These are phyloP conservation scores for Brienomyrus brachyistius DNA, from an alignment of 2,113 vertebrate genomes.

Conservation along the genomic window DNA sequence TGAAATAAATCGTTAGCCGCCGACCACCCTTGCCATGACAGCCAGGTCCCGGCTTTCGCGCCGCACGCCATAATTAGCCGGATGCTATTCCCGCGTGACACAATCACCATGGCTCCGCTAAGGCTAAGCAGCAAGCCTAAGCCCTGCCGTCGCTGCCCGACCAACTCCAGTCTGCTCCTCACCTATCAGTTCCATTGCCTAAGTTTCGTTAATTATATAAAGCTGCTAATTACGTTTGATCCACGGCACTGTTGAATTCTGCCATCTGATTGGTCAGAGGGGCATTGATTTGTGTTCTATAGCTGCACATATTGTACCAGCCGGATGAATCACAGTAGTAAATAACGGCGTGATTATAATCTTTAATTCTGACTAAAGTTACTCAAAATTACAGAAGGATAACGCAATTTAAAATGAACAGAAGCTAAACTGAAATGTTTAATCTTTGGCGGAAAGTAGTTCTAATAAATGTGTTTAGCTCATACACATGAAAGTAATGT, in stretches of 20 bases:
- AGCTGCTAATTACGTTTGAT: background rate
- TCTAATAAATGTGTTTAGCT: background rate
- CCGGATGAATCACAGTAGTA: background rate
- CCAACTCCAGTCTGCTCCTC: background rate
- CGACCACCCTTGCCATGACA: conserved; percentile 48
- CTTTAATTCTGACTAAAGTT: background rate
- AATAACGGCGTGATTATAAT: background rate
- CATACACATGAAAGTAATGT: background rate
- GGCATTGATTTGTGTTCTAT: background rate
- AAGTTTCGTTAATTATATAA: background rate
- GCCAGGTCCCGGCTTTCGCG: conserved; percentile 46
- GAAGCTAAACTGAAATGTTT: background rate
- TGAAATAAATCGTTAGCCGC: conserved; percentile 57
- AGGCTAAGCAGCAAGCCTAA: background rate
- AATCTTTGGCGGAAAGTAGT: background rate
- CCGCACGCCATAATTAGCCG: conserved; percentile 36
- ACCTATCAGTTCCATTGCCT: background rate
- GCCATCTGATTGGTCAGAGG: background rate
- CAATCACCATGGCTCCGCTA: background rate
- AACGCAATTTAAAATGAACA: background rate
- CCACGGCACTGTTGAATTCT: background rate
- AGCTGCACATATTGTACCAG: background rate
- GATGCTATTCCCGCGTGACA: conserved; percentile 31
- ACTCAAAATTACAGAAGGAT: background rate
- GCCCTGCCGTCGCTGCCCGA: background rate